Evolutionary conservation across 2,113 vertebrate genomes (phyloP).

Genomic region (Myotis davidii): DNA sequence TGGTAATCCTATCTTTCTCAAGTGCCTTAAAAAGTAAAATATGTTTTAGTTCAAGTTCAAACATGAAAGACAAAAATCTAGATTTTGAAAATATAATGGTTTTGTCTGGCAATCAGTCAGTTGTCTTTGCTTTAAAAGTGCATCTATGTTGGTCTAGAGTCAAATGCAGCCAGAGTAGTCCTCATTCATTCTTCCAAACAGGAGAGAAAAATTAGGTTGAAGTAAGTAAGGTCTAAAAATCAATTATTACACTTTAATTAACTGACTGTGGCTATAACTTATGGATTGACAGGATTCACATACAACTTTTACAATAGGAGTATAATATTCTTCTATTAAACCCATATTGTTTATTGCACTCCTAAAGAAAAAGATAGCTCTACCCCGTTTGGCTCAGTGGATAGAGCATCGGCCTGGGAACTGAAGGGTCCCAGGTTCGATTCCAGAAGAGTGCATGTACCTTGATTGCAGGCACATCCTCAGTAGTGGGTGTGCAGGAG

Average conservation of each 20-base stretch:
- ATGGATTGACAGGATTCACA: neutral
- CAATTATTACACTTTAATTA: neutral
- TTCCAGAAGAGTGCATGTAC: too few species aligned
- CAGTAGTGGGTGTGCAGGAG: too few species aligned
- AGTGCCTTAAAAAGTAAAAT: neutral
- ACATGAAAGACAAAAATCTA: neutral
- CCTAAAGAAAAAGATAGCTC: neutral
- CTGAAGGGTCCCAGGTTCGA: too few species aligned
- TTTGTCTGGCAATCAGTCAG: neutral
- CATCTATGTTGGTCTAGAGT: neutral
- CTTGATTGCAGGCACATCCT: too few species aligned
- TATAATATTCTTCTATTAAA: neutral
- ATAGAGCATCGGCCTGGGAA: too few species aligned
- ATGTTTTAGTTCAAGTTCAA: neutral
- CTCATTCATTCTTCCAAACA: neutral
- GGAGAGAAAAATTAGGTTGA: neutral
- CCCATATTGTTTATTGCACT: neutral
- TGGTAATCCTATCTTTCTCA: neutral
- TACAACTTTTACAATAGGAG: neutral
- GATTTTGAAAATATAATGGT: conserved; percentile 15
- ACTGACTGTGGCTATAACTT: neutral
- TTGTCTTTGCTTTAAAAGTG: conserved; percentile 32
- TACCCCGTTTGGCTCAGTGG: too few species aligned
- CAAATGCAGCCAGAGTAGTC: neutral
- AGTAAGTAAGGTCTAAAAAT: neutral